A percentile compares a stretch with the other conserved stretches of the same genome.
phyloP scores from a whole-genome alignment of 1,140 invertebrate species.

The Berghia stephanieae region DNA sequence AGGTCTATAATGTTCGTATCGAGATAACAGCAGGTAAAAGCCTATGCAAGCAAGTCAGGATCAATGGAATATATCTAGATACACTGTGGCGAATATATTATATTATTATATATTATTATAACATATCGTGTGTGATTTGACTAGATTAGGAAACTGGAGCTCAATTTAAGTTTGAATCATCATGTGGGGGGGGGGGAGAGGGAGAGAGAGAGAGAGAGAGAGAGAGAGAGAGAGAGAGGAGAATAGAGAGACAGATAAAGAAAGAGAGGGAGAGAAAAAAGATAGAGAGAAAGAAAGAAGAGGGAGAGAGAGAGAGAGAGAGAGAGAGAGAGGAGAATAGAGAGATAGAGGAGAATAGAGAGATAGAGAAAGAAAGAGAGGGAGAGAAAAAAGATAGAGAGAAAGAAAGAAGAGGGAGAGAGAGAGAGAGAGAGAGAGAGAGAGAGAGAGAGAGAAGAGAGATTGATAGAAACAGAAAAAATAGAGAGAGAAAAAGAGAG shows the following conservation, averaged over 20 bases:
- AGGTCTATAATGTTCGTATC: too few species aligned
- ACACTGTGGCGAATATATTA: too few species aligned
- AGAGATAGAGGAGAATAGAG: conserved; percentile 9
- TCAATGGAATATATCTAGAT: too few species aligned
- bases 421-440: conserved; percentile 22
- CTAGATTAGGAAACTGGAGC: too few species aligned
- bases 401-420: not conserved
- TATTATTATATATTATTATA: too few species aligned
- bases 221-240: conserved; percentile 17
- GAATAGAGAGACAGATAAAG: too few species aligned
- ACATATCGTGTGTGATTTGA: too few species aligned
- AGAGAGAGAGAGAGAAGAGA: conserved; percentile 24
- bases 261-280: not conserved
- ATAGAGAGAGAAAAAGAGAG: conserved; percentile 16
- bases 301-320: not conserved
- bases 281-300: not conserved
- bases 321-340: not conserved
- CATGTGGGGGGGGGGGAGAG: too few species aligned
- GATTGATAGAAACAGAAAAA: conserved; percentile 8
- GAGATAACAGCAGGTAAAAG: too few species aligned
- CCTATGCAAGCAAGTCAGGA: too few species aligned
- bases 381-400: not conserved
- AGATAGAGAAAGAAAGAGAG: conserved; percentile 21
- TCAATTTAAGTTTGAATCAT: too few species aligned
- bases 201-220: not conserved